A percentile compares a stretch with the other conserved stretches of the same genome.
Conservation (phyloP, 2,113 vertebrate species). For the Dromas ardeola region DNA sequence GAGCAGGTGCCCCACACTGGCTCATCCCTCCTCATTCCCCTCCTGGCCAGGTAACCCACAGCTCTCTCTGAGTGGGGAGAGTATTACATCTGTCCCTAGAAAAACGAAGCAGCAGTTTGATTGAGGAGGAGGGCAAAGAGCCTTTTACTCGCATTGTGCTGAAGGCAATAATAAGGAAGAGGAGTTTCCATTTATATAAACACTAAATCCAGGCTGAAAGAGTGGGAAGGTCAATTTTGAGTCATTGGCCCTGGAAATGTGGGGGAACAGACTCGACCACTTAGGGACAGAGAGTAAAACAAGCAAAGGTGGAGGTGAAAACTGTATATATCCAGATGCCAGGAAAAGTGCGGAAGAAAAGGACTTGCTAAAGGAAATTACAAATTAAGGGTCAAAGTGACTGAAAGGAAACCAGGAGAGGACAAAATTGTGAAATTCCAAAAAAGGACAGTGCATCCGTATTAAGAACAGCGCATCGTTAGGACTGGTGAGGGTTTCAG, state of each 20-base stretch:
- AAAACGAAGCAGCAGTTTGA: background rate
- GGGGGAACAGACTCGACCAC: background rate
- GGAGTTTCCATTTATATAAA: background rate
- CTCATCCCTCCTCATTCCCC: fast-evolving
- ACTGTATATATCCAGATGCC: background rate
- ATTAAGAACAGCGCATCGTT: background rate
- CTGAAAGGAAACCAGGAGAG: background rate
- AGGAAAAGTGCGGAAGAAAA: background rate
- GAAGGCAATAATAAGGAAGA: background rate
- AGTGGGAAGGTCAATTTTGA: background rate
- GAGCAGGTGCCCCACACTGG: background rate
- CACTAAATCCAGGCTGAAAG: background rate
- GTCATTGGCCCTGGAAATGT: background rate
- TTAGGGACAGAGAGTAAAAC: background rate
- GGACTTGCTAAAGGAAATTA: background rate
- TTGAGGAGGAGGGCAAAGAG: background rate
- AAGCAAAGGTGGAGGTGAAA: background rate
- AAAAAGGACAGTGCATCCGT: background rate
- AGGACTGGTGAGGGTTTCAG: background rate
- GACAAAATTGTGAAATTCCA: background rate
- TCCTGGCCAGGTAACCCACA: background rate
- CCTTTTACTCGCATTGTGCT: background rate
- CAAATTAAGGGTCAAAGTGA: background rate
- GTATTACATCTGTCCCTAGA: background rate
- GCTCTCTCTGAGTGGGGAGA: background rate